These are phyloP conservation scores for Melinaea menophilus DNA, from an alignment of 2,888 invertebrate genomes.

Conservation along the genomic window DNA sequence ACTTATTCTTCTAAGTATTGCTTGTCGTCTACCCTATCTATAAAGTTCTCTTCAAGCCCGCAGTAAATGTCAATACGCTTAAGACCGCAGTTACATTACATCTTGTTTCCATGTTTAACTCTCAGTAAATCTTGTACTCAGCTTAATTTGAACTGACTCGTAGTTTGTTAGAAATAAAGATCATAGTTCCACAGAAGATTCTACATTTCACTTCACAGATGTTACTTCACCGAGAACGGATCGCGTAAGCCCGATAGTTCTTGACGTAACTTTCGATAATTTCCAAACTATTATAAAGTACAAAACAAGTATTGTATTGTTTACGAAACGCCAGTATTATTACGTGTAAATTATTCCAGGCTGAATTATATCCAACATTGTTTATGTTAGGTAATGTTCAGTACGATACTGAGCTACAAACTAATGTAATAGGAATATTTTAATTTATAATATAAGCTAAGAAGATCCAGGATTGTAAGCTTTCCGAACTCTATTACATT, in stretches of 20 bases:
- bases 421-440: no score
- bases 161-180: neutral
- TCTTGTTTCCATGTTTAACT: slow-evolving; percentile 28
- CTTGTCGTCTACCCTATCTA: slow-evolving; percentile 22
- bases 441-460: no score
- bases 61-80: slow-evolving; percentile 24
- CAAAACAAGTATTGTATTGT: slow-evolving; percentile 15
- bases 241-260: no score
- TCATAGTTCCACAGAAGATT: neutral
- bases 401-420: no score
- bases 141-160: neutral
- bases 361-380: slow-evolving; percentile 3
- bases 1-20: slow-evolving; percentile 10
- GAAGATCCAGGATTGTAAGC: no score
- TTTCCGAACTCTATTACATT: no score
- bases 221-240: no score
- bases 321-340: slow-evolving; percentile 15
- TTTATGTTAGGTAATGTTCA: no score
- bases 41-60: slow-evolving; percentile 18
- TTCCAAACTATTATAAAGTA: slow-evolving; percentile 22
- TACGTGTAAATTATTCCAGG: slow-evolving; percentile 13
- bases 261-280: neutral
- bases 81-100: slow-evolving; percentile 34
- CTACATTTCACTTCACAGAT: no score
- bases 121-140: slow-evolving; percentile 26